These are phyloP conservation scores for Vandiemenella viatica DNA, from an alignment of 2,888 invertebrate species.

Conservation along the genomic window DNA sequence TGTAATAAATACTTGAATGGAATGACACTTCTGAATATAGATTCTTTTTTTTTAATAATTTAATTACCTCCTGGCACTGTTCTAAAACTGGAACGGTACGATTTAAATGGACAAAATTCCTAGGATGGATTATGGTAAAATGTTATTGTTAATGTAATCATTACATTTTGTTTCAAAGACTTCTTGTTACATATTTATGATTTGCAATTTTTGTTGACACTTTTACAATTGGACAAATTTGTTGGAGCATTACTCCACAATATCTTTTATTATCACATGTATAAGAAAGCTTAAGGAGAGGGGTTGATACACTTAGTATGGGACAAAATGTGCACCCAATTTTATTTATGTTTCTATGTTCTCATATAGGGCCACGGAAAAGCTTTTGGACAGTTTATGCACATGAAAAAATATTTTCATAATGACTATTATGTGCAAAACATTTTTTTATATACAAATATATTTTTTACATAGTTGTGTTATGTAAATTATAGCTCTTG, in stretches of 20 bases:
- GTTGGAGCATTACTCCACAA: not conserved
- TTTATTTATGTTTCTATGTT: too few relatives aligned
- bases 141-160: conserved; percentile 9
- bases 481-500: too few relatives aligned
- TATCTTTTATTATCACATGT: not conserved
- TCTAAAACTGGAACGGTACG: conserved; percentile 13
- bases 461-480: too few relatives aligned
- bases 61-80: conserved; percentile 5
- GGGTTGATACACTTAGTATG: too few relatives aligned
- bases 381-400: too few relatives aligned
- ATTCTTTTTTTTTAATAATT: conserved; percentile 6
- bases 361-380: too few relatives aligned
- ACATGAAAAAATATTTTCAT: too few relatives aligned
- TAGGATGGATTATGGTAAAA: conserved; percentile 15
- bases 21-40: conserved; percentile 2
- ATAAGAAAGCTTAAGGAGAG: conserved; percentile 1
- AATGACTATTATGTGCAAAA: too few relatives aligned
- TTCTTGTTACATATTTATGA: not conserved
- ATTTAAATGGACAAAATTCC: conserved; percentile 14
- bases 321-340: too few relatives aligned
- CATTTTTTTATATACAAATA: too few relatives aligned
- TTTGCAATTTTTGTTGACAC: conserved; percentile 8
- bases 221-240: conserved; percentile 10
- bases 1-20: conserved; percentile 10
- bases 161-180: not conserved